These are phyloP conservation scores for Ispidina lecontei DNA, from an alignment of 2,797 vertebrate species.

Conservation along the genomic window DNA sequence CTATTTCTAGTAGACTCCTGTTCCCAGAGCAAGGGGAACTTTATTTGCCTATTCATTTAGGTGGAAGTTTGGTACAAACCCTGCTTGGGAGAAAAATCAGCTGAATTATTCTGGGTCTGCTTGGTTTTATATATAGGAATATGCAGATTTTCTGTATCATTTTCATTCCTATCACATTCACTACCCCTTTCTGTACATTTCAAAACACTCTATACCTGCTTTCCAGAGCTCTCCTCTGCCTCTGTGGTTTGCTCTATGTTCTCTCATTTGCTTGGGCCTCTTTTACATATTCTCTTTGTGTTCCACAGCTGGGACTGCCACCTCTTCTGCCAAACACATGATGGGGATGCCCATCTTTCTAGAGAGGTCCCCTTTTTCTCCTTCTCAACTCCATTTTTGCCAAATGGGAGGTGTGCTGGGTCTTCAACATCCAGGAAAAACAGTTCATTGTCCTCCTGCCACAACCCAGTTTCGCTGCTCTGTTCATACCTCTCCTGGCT, in stretches of 20 bases:
- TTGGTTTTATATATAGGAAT: not conserved
- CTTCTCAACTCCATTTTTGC: not conserved
- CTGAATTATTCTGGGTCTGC: not conserved
- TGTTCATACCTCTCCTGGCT: not conserved
- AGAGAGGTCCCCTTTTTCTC: not conserved
- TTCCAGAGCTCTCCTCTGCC: not conserved
- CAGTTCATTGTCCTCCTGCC: not conserved
- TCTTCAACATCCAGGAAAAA: not conserved
- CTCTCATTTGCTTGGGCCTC: not conserved
- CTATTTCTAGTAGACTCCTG: not conserved
- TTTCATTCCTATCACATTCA: not conserved
- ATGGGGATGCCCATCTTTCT: not conserved
- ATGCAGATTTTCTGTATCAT: not conserved
- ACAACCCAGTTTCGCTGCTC: not conserved
- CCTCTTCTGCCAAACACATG: not conserved
- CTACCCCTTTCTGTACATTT: not conserved
- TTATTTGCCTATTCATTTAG: not conserved
- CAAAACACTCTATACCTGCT: not conserved
- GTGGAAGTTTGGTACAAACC: not conserved
- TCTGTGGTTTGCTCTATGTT: not conserved
- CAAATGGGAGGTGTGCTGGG: not conserved
- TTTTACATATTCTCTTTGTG: not conserved
- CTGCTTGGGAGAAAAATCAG: not conserved
- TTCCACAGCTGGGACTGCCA: not conserved
- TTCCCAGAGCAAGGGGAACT: not conserved